Conservation (phyloP, 2,888 invertebrate genomes). For the Sinopyrophorus schimmeli region DNA sequence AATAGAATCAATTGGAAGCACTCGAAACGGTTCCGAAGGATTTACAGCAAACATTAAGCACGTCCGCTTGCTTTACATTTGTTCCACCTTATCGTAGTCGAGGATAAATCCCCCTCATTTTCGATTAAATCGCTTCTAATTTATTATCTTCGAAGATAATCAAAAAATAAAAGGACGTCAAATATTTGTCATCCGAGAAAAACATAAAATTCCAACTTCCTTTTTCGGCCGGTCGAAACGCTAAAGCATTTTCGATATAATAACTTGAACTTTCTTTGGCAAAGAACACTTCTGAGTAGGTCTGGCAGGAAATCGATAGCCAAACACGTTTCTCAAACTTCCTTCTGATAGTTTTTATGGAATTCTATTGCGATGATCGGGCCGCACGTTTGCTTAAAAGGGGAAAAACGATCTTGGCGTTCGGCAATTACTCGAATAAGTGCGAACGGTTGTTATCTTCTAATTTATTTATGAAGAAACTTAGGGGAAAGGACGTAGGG, state of each 20-base stretch:
- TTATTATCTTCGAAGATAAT: not conserved
- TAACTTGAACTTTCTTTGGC: conserved; percentile 7
- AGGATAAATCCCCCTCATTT: not conserved
- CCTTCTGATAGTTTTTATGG: conserved; percentile 15
- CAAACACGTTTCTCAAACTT: conserved; percentile 10
- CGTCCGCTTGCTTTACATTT: conserved; percentile 2
- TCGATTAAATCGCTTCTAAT: not conserved
- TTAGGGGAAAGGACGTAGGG: no score
- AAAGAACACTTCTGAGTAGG: conserved; percentile 9
- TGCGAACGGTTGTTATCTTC: no score
- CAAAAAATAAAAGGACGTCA: conserved; percentile 2
- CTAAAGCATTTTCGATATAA: conserved; percentile 9
- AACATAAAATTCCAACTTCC: conserved; percentile 10
- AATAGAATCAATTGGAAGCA: conserved; percentile 6
- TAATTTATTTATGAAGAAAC: no score
- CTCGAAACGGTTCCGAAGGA: conserved; percentile 1
- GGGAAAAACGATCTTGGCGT: no score
- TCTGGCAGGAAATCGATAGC: conserved; percentile 12
- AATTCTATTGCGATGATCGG: conserved; percentile 7
- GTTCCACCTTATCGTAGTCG: not conserved
- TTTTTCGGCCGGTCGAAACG: conserved; percentile 1
- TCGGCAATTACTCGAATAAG: no score
- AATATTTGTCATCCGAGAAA: conserved; percentile 15
- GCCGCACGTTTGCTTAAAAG: conserved; percentile 7
- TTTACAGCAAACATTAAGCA: conserved; percentile 2